Evolutionary conservation across 2,113 vertebrate species (phyloP).

Genomic region (Agapornis roseicollis): DNA sequence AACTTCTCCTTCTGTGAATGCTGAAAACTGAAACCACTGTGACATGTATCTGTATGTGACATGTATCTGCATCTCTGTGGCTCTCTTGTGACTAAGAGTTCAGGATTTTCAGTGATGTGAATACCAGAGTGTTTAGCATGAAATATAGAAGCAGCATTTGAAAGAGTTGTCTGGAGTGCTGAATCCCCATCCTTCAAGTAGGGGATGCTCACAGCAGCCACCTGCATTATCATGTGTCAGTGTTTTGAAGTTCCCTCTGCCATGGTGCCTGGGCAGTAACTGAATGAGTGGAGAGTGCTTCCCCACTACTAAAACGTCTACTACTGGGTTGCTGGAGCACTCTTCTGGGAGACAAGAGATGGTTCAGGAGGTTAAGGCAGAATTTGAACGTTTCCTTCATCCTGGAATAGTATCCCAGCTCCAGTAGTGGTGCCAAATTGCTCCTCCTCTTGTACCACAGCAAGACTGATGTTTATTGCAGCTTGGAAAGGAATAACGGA

Average conservation of each 20-base stretch:
- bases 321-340: not conserved
- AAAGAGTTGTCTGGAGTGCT: not conserved
- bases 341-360: not conserved
- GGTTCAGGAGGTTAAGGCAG: not conserved
- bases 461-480: not conserved
- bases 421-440: not conserved
- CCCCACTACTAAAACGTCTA: not conserved
- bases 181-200: not conserved
- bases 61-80: not conserved
- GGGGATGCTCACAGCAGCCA: not conserved
- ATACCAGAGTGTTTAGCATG: not conserved
- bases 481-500: not conserved
- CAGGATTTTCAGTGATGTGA: not conserved
- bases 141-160: not conserved
- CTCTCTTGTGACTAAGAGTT: not conserved
- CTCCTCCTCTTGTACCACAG: not conserved
- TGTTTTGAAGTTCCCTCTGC: not conserved
- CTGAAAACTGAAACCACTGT: not conserved
- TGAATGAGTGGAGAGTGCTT: rapidly evolving
- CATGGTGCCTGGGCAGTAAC: not conserved
- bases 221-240: not conserved
- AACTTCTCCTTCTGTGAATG: not conserved
- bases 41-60: not conserved
- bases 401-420: not conserved
- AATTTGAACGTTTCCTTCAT: not conserved